Evolutionary conservation across 2,797 vertebrate species (phyloP).

Genomic region (Ateles fusciceps): DNA sequence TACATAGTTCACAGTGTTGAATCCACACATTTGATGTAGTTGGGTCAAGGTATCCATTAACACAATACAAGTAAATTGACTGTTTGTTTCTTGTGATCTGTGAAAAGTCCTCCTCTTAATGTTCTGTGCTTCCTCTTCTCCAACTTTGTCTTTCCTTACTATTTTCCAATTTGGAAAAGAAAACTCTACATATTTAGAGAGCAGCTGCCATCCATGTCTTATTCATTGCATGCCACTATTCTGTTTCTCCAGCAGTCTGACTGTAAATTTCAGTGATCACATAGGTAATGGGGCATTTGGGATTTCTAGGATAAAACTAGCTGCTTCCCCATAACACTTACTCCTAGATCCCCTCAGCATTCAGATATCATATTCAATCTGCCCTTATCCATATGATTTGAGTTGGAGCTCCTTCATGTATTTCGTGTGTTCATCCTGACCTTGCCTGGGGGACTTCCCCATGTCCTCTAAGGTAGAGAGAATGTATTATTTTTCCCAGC

Average conservation of each 20-base stretch:
- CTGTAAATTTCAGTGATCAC: conserved; percentile 61
- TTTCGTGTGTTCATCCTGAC: background rate
- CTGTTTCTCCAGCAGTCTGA: conserved; percentile 59
- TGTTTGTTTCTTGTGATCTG: background rate
- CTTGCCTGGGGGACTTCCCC: conserved; percentile 4
- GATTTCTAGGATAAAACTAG: conserved; percentile 50
- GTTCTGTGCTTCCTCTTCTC: background rate
- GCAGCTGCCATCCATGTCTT: conserved; percentile 28
- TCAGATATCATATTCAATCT: background rate
- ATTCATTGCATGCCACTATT: background rate
- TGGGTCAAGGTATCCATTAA: background rate
- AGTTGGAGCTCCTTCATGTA: background rate
- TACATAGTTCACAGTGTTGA: background rate
- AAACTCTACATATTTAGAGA: background rate
- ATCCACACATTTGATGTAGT: background rate
- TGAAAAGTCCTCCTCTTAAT: background rate
- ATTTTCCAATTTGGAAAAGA: conserved; percentile 61
- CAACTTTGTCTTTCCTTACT: conserved; percentile 26
- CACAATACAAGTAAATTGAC: background rate
- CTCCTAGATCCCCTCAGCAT: background rate
- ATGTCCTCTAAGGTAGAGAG: background rate
- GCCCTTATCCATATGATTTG: conserved; percentile 18
- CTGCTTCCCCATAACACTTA: background rate
- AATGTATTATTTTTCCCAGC: background rate
- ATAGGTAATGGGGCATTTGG: conserved; percentile 55